These are phyloP conservation scores for Andricus grossulariae DNA, from an alignment of 1,140 invertebrate genomes.

Conservation along the genomic window DNA sequence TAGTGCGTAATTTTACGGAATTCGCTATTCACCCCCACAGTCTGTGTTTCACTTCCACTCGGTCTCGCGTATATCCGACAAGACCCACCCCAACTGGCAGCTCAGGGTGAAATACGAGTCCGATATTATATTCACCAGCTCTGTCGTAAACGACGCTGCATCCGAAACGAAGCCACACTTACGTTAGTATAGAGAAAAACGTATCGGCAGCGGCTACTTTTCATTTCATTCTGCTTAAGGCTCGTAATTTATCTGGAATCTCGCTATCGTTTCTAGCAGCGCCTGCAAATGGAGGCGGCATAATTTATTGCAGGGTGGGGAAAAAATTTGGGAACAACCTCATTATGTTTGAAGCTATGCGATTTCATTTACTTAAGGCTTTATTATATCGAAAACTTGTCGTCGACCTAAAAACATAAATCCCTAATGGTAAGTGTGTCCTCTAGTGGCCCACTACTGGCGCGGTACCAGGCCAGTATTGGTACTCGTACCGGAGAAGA, in stretches of 20 bases:
- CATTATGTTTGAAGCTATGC: not conserved
- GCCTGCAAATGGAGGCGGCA: constrained; percentile 22
- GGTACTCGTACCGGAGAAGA: constrained; percentile 4
- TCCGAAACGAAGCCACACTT: constrained; percentile 41
- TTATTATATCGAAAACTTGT: too few species aligned
- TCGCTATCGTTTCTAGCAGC: constrained; percentile 26
- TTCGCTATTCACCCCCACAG: constrained; percentile 51
- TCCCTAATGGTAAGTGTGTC: too few species aligned
- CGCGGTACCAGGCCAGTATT: too few species aligned
- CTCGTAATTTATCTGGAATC: constrained; percentile 10
- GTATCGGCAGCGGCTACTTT: not conserved
- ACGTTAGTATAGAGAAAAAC: constrained; percentile 6
- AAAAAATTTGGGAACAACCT: constrained; percentile 14
- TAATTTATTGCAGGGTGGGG: constrained; percentile 41
- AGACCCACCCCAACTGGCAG: constrained; percentile 27
- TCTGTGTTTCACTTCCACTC: constrained; percentile 44
- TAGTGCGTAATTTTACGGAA: constrained; percentile 64
- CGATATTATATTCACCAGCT: constrained; percentile 52
- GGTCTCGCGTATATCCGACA: constrained; percentile 24
- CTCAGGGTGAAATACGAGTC: constrained; percentile 55
- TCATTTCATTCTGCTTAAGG: not conserved
- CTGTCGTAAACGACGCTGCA: constrained; percentile 36
- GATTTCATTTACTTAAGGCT: not conserved
- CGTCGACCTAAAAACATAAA: too few species aligned
- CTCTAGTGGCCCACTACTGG: too few species aligned